Percentiles rank a stretch among this genome's conserved stretches.
Conservation (phyloP, 2,113 vertebrate species). For the Cranoglanis bouderius region DNA sequence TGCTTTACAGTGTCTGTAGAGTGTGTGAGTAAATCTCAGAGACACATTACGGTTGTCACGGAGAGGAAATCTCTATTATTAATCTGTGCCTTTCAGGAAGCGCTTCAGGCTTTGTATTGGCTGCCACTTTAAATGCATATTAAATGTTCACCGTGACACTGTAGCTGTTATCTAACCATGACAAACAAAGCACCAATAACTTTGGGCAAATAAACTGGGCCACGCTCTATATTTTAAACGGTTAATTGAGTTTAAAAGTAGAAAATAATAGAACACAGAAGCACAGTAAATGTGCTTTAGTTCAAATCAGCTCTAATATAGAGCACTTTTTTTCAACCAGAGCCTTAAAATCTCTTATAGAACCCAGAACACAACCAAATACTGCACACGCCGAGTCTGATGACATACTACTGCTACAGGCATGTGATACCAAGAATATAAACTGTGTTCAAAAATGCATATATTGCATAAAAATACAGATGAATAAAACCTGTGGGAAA, state of each 20-base stretch:
- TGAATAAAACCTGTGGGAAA: neutral
- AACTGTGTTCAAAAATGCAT: neutral
- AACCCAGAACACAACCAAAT: neutral
- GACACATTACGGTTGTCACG: neutral
- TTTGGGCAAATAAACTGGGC: neutral
- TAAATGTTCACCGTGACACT: neutral
- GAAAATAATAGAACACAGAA: neutral
- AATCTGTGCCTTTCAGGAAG: conserved; percentile 19
- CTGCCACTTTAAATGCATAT: neutral
- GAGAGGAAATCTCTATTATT: conserved; percentile 3
- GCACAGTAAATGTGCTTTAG: conserved; percentile 43
- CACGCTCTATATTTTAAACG: neutral
- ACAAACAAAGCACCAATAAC: neutral
- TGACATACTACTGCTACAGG: neutral
- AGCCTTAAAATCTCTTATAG: neutral
- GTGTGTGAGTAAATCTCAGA: neutral
- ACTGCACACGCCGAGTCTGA: neutral
- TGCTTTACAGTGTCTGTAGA: neutral
- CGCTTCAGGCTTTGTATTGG: neutral
- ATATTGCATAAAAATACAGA: conserved; percentile 10
- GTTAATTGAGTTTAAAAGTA: neutral
- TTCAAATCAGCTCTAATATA: conserved; percentile 52
- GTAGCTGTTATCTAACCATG: neutral
- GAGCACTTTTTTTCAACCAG: conserved; percentile 27
- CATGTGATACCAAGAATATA: neutral